A percentile compares a stretch with the other conserved stretches of the same genome.
phyloP scores from a whole-genome alignment of 2,888 invertebrate genomes.

The Idaea straminata region DNA sequence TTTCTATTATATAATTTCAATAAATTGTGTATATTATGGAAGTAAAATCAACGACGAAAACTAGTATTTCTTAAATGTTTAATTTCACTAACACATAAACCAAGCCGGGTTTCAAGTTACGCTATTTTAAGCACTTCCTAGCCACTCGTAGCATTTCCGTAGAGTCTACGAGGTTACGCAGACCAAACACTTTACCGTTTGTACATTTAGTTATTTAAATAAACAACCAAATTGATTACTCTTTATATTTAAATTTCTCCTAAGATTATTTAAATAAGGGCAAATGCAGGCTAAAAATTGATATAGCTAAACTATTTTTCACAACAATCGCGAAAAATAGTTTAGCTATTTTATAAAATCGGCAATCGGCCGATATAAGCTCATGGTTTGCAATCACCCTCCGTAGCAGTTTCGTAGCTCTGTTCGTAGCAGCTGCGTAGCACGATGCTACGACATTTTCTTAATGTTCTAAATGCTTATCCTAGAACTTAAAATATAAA shows the following conservation, averaged over 20 bases:
- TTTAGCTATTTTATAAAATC: too few species aligned
- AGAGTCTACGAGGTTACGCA: not conserved
- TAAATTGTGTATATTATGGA: too few species aligned
- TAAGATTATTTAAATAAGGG: too few species aligned
- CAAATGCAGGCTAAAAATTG: too few species aligned
- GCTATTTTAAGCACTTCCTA: not conserved
- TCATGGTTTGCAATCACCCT: not conserved
- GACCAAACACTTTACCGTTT: not conserved
- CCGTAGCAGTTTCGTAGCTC: not conserved
- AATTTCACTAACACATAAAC: not conserved
- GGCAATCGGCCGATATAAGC: not conserved
- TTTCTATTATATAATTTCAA: too few species aligned
- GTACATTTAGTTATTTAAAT: too few species aligned
- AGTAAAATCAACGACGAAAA: too few species aligned
- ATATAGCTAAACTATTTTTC: too few species aligned
- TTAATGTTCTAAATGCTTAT: not conserved
- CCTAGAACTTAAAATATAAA: not conserved
- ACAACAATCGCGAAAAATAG: too few species aligned
- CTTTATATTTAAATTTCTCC: too few species aligned
- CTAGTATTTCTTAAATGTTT: not conserved
- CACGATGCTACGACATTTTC: not conserved
- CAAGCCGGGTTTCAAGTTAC: not conserved
- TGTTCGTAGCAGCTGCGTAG: slow-evolving; percentile 1
- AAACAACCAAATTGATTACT: too few species aligned
- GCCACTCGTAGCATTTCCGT: not conserved